A percentile compares a stretch with the other conserved stretches of the same genome.
Evolutionary conservation across 2,113 vertebrate species (phyloP).

Genomic region (Lepus americanus): DNA sequence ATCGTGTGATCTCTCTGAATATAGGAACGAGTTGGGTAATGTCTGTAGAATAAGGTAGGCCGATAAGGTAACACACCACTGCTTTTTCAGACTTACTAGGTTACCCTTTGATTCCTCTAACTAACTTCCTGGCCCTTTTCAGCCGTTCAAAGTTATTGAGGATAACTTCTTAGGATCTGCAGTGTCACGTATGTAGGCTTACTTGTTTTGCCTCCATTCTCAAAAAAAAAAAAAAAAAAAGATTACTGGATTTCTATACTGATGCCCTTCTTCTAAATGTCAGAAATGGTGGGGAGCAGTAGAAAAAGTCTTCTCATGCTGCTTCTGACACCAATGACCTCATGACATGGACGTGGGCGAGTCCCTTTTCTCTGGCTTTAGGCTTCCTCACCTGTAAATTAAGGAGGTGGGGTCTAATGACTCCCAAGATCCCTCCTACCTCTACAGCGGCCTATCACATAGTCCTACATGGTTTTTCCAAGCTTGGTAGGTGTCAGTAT

Average conservation of each 20-base stretch:
- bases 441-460: not conserved
- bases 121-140: not conserved
- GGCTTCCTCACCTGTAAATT: not conserved
- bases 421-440: not conserved
- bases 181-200: not conserved
- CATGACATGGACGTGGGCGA: not conserved
- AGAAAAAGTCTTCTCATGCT: not conserved
- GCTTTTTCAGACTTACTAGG: not conserved
- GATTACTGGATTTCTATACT: not conserved
- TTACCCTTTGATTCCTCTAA: not conserved
- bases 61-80: not conserved
- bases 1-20: not conserved
- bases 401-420: constrained; percentile 7
- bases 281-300: not conserved
- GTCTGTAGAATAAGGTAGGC: not conserved
- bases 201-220: constrained; percentile 28
- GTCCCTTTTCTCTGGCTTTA: not conserved
- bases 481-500: not conserved
- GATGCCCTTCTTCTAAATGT: not conserved
- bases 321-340: not conserved
- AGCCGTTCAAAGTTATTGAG: not conserved
- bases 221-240: not conserved
- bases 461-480: not conserved
- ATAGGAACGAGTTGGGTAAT: not conserved
- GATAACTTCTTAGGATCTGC: not conserved